Evolutionary conservation across 2,797 vertebrate genomes (phyloP).

Genomic region (Scomberomorus guttatus): DNA sequence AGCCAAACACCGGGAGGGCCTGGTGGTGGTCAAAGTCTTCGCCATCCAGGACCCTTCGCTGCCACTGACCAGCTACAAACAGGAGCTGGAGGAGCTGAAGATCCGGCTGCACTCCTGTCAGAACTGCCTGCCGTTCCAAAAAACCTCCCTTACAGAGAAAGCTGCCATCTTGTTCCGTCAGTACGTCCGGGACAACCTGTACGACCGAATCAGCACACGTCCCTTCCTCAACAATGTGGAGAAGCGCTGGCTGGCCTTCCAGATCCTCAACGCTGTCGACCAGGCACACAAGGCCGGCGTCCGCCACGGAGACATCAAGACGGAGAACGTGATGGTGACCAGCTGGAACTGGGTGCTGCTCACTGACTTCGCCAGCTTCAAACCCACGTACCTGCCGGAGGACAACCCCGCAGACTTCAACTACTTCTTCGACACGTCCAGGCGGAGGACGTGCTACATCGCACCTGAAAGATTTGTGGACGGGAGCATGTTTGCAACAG

Average conservation of each 20-base stretch:
- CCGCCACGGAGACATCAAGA: slow-evolving; percentile 97
- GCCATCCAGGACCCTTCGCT: slow-evolving; percentile 97
- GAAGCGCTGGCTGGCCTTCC: slow-evolving; percentile 98
- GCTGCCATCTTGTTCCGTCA: slow-evolving; percentile 96
- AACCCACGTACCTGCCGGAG: slow-evolving; percentile 96
- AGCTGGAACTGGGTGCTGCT: slow-evolving; percentile 99
- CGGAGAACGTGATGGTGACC: slow-evolving; percentile 98
- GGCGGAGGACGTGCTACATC: slow-evolving; percentile 96
- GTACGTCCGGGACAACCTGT: slow-evolving; percentile 96
- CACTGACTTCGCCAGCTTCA: slow-evolving; percentile 98
- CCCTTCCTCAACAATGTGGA: slow-evolving; percentile 97
- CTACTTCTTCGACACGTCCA: slow-evolving; percentile 98
- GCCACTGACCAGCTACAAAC: slow-evolving; percentile 95
- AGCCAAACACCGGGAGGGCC: slow-evolving; percentile 94
- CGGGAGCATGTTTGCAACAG: slow-evolving; percentile 93
- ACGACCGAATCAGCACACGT: slow-evolving; percentile 96
- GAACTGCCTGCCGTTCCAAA: slow-evolving; percentile 97
- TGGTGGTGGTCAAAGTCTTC: slow-evolving; percentile 98
- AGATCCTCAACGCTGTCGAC: slow-evolving; percentile 95
- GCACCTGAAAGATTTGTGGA: slow-evolving; percentile 97
- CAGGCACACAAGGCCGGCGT: slow-evolving; percentile 96
- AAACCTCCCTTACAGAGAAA: slow-evolving; percentile 92
- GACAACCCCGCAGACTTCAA: slow-evolving; percentile 99
- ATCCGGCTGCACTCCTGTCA: slow-evolving; percentile 94
- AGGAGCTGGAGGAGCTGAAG: slow-evolving; percentile 97